Conservation (phyloP, 2,797 vertebrate genomes). For the Falco novaeseelandiae region DNA sequence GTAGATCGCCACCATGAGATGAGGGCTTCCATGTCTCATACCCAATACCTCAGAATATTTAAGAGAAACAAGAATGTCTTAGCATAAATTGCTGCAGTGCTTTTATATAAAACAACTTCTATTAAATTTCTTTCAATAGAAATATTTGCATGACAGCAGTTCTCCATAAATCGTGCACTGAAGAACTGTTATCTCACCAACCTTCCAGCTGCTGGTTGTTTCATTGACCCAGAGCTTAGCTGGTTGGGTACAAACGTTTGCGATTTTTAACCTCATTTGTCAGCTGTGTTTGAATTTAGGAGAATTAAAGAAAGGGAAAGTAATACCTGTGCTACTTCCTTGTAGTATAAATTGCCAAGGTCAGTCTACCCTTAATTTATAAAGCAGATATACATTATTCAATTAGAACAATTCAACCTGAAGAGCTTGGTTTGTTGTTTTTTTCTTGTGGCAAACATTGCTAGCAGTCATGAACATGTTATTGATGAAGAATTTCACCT, state of each 20-base stretch:
- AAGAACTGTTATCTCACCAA: slow-evolving; percentile 14
- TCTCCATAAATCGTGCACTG: background rate
- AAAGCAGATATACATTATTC: background rate
- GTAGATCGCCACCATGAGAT: background rate
- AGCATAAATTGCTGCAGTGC: background rate
- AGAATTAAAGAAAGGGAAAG: background rate
- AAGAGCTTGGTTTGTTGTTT: background rate
- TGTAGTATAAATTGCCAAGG: background rate
- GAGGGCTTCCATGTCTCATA: background rate
- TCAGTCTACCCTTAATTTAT: background rate
- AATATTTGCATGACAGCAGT: background rate
- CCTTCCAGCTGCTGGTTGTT: slow-evolving; percentile 13
- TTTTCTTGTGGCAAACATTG: background rate
- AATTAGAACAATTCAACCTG: background rate
- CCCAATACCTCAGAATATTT: background rate
- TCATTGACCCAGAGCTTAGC: slow-evolving; percentile 18
- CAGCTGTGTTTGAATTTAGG: background rate
- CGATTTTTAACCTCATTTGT: slow-evolving; percentile 3
- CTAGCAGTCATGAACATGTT: background rate
- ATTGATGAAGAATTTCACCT: background rate
- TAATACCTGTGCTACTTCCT: background rate
- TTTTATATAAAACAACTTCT: background rate
- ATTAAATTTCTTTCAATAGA: background rate
- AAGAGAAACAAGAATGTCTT: background rate
- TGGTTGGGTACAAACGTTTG: background rate